phyloP scores from a whole-genome alignment of 30 jellyfish, hydroid and myxozoan genomes.

The Hydra vulgaris region DNA sequence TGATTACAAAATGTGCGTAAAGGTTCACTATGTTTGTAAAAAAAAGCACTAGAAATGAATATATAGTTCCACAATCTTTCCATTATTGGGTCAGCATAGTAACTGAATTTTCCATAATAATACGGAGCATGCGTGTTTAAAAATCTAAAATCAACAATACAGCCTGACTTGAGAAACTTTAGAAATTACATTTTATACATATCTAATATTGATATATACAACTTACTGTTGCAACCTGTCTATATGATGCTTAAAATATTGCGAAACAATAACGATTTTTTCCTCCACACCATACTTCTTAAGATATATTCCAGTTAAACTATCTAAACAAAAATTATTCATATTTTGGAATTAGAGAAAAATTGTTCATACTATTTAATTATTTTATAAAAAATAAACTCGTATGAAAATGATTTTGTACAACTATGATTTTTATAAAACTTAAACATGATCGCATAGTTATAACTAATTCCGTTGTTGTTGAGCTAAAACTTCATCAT shows the following conservation, averaged over 20 bases:
- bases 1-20: conserved; percentile 28
- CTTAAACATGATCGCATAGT: too few species aligned
- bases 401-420: too few species aligned
- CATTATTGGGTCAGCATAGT: conserved; percentile 58
- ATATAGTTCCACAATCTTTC: conserved; percentile 38
- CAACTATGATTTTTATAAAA: too few species aligned
- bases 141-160: conserved; percentile 6
- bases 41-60: conserved; percentile 9
- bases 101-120: conserved; percentile 46
- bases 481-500: too few species aligned
- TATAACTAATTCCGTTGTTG: too few species aligned
- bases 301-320: neutral
- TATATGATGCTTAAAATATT: neutral
- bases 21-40: conserved; percentile 46
- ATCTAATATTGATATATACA: neutral
- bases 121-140: conserved; percentile 20
- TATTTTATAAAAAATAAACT: too few species aligned
- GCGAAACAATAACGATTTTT: neutral
- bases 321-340: neutral
- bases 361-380: too few species aligned
- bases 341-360: too few species aligned
- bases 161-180: neutral
- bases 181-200: too few species aligned
- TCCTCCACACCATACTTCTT: conserved; percentile 17
- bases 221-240: conserved; percentile 5